Conservation (phyloP, 2,888 invertebrate genomes). For the Ormyrus pomaceus region DNA sequence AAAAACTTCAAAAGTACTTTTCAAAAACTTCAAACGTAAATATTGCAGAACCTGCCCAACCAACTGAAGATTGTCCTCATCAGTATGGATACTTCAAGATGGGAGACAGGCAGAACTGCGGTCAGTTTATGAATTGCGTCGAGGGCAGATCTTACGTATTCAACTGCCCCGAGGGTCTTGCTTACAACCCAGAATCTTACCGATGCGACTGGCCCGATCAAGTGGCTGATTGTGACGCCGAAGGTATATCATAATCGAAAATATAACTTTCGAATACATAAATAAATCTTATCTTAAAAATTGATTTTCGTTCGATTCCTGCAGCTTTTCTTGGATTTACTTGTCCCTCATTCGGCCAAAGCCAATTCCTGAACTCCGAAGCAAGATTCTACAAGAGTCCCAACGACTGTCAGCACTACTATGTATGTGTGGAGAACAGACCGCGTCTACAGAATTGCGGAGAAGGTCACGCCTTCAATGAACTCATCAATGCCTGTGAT, state of each 20-base stretch:
- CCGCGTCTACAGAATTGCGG: slow-evolving; percentile 88
- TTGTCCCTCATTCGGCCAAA: slow-evolving; percentile 81
- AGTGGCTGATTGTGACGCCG: slow-evolving; percentile 87
- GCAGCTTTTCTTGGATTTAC: slow-evolving; percentile 86
- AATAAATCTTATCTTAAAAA: background rate
- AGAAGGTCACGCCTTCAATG: slow-evolving; percentile 87
- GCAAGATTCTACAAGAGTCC: slow-evolving; percentile 79
- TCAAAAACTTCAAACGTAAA: background rate
- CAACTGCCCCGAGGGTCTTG: slow-evolving; percentile 90
- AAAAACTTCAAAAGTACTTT: background rate
- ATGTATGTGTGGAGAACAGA: slow-evolving; percentile 84
- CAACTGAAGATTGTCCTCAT: slow-evolving; percentile 88
- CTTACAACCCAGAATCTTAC: slow-evolving; percentile 84
- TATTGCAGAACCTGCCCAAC: slow-evolving; percentile 81
- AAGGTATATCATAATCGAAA: slow-evolving; percentile 78
- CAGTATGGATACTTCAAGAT: slow-evolving; percentile 89
- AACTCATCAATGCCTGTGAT: slow-evolving; percentile 84
- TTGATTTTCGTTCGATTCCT: slow-evolving; percentile 62
- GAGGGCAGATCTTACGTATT: slow-evolving; percentile 85
- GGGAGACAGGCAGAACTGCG: slow-evolving; percentile 83
- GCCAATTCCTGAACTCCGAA: slow-evolving; percentile 75
- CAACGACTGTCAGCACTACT: slow-evolving; percentile 86
- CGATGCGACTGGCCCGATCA: slow-evolving; percentile 93
- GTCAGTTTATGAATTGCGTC: slow-evolving; percentile 89
- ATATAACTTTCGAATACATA: background rate